Percentiles rank a stretch among this genome's conserved stretches.
These are phyloP conservation scores for Cerastis rubricosa DNA, from an alignment of 2,888 invertebrate genomes.

Conservation along the genomic window DNA sequence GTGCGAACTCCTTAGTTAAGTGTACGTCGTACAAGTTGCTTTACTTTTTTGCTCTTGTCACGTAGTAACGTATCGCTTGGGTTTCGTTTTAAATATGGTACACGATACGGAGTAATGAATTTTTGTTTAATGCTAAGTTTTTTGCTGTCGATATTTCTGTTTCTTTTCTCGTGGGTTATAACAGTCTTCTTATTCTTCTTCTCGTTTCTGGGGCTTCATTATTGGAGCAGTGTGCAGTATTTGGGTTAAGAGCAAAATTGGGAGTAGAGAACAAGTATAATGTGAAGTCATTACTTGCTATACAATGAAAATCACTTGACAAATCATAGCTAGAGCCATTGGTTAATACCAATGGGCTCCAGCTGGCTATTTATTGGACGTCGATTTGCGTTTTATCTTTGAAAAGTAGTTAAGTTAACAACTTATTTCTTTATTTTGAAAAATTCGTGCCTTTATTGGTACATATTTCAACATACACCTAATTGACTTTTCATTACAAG, in stretches of 20 bases:
- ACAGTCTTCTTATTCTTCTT: neutral
- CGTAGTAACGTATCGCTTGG: constrained; percentile 49
- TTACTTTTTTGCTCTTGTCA: constrained; percentile 60
- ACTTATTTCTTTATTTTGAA: too few species aligned
- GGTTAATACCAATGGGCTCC: too few species aligned
- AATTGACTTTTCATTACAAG: neutral
- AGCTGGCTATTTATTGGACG: neutral
- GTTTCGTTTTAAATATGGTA: constrained; percentile 54
- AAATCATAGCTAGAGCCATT: too few species aligned
- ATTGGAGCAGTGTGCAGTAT: neutral
- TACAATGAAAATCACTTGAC: too few species aligned
- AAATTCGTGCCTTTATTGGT: too few species aligned
- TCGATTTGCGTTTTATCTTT: too few species aligned
- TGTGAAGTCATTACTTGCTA: too few species aligned
- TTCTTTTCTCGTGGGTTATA: neutral
- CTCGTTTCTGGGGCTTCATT: neutral
- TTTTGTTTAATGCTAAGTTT: neutral
- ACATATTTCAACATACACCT: neutral
- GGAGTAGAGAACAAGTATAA: too few species aligned
- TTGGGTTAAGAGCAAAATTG: neutral
- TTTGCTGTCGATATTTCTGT: neutral
- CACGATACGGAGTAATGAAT: constrained; percentile 39
- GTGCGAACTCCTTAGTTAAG: constrained; percentile 66
- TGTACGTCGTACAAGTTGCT: constrained; percentile 50
- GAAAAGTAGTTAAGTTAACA: too few species aligned